A percentile compares a stretch with the other conserved stretches of the same genome.
These are phyloP conservation scores for Netelia melanura DNA, from an alignment of 2,888 invertebrate species.

Conservation along the genomic window DNA sequence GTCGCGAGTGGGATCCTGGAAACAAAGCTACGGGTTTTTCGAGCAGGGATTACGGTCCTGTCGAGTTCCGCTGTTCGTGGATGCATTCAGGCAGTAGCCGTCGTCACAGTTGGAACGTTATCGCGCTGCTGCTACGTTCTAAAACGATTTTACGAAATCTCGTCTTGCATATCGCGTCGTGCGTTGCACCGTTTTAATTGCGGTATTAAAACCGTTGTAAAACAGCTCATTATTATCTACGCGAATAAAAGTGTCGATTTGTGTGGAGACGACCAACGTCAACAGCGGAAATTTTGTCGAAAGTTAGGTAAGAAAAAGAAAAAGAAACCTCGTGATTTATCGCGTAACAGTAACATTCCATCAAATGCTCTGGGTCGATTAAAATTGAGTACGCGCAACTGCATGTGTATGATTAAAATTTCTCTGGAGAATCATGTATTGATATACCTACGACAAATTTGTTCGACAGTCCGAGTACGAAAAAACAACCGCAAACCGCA, in stretches of 20 bases:
- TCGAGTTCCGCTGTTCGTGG: constrained; percentile 69
- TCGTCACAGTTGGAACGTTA: constrained; percentile 73
- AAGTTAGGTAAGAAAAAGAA: constrained; percentile 39
- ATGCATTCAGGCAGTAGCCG: constrained; percentile 79
- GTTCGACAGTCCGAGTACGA: constrained; percentile 44
- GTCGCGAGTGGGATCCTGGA: neutral
- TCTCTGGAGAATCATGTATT: neutral
- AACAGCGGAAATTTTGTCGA: constrained; percentile 38
- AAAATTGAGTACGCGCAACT: constrained; percentile 3
- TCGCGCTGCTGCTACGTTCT: constrained; percentile 33
- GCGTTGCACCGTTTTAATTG: neutral
- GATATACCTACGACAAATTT: constrained; percentile 15
- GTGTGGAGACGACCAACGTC: constrained; percentile 36
- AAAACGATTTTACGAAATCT: constrained; percentile 5
- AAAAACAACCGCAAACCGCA: constrained; percentile 55
- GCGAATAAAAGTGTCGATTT: constrained; percentile 40
- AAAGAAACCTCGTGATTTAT: constrained; percentile 13
- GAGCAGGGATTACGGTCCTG: constrained; percentile 69
- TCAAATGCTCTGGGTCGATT: neutral
- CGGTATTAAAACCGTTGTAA: constrained; percentile 25
- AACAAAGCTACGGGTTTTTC: constrained; percentile 11
- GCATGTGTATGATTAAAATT: neutral
- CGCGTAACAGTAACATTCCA: neutral
- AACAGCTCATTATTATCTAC: constrained; percentile 8
- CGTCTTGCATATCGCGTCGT: neutral